Conservation (phyloP, 2,797 vertebrate species). For the Dendrocincla fuliginosa region DNA sequence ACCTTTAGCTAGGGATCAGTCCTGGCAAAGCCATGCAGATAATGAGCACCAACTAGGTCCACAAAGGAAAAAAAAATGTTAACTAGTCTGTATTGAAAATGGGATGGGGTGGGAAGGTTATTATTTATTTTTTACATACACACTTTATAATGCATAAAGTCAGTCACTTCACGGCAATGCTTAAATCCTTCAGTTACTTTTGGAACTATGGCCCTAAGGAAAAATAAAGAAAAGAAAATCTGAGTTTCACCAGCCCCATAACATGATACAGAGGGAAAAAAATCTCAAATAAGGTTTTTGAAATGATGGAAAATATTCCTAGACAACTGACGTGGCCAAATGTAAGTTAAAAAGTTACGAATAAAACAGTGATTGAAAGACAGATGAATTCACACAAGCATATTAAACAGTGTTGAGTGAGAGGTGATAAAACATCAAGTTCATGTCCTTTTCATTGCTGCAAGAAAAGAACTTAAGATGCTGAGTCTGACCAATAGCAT, state of each 20-base stretch:
- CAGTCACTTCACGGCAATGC: neutral
- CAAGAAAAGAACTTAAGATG: neutral
- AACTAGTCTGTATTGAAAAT: neutral
- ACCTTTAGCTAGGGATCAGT: neutral
- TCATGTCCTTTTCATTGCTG: neutral
- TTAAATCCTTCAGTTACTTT: neutral
- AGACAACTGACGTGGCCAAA: neutral
- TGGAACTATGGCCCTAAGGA: neutral
- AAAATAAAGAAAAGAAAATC: neutral
- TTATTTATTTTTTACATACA: neutral
- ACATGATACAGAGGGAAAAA: neutral
- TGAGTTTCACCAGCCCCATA: neutral
- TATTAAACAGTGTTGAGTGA: slow-evolving; percentile 48
- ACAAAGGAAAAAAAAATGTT: neutral
- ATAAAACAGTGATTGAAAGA: slow-evolving; percentile 26
- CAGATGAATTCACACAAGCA: neutral
- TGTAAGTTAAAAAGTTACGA: neutral
- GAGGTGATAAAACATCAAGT: neutral
- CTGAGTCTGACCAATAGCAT: neutral
- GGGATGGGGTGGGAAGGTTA: neutral
- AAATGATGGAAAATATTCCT: neutral
- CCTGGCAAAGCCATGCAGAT: neutral
- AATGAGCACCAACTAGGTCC: neutral
- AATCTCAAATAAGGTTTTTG: neutral
- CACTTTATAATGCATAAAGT: neutral